Percentiles rank a stretch among this genome's conserved stretches.
These are phyloP conservation scores for Schizaphis graminum DNA, from an alignment of 2,888 invertebrate species.

Conservation along the genomic window DNA sequence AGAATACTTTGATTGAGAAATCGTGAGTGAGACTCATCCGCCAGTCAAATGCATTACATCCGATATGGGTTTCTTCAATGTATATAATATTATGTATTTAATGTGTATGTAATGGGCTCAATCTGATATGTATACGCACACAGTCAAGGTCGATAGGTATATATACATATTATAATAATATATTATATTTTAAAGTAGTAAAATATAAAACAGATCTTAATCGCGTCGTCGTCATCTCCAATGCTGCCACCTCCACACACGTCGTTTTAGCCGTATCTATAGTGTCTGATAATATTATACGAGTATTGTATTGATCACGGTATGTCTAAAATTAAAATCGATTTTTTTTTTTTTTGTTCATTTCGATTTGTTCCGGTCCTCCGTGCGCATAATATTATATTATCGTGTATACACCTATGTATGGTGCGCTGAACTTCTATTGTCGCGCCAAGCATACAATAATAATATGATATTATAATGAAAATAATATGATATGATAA, in stretches of 20 bases:
- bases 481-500: neutral
- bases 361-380: conserved; percentile 14
- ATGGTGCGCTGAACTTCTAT: conserved; percentile 3
- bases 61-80: neutral
- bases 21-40: neutral
- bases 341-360: neutral
- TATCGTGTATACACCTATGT: neutral
- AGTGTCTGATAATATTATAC: neutral
- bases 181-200: neutral
- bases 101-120: neutral
- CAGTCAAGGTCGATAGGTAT: neutral
- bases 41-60: neutral
- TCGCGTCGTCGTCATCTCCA: neutral
- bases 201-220: neutral
- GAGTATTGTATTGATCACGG: neutral
- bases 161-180: neutral
- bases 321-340: neutral
- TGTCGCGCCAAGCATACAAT: neutral
- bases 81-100: neutral
- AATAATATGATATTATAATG: neutral
- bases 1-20: neutral
- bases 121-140: neutral
- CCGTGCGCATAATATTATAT: neutral
- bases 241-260: neutral
- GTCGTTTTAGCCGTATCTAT: neutral